Evolutionary conservation across 2,113 vertebrate genomes (phyloP).

Genomic region (Addax nasomaculatus): DNA sequence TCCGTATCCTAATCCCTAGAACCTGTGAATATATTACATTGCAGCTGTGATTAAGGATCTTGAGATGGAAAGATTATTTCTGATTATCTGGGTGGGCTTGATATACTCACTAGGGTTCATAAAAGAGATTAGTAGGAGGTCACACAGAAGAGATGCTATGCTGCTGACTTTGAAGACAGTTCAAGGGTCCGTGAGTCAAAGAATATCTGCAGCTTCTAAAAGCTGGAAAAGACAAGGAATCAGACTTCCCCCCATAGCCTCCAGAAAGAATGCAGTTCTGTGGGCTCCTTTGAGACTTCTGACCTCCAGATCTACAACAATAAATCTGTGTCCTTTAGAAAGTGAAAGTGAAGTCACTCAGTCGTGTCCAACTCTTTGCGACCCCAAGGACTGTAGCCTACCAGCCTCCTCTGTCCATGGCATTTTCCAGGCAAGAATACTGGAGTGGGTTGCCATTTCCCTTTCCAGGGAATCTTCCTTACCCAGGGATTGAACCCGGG

Average conservation of each 20-base stretch:
- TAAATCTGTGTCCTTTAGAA: not conserved
- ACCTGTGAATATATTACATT: not conserved
- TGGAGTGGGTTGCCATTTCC: not conserved
- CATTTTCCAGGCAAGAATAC: not conserved
- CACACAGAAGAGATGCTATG: not conserved
- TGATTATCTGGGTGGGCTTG: not conserved
- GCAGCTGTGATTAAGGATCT: not conserved
- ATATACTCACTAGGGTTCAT: not conserved
- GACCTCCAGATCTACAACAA: not conserved
- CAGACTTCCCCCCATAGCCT: not conserved
- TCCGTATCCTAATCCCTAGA: not conserved
- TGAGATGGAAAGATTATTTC: not conserved
- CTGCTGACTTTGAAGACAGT: not conserved
- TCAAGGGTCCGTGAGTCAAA: not conserved
- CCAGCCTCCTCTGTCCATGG: not conserved
- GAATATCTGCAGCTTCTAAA: not conserved
- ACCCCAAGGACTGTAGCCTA: not conserved
- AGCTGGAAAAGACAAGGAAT: not conserved
- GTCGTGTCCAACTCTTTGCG: accelerated
- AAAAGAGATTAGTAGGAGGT: not conserved
- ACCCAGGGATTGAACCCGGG: not conserved
- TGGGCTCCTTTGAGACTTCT: not conserved
- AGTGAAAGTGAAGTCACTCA: not conserved
- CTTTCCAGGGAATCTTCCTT: not conserved
- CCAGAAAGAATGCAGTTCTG: not conserved